phyloP scores from a whole-genome alignment of 2,113 vertebrate species.

The Balaenoptera acutorostrata region DNA sequence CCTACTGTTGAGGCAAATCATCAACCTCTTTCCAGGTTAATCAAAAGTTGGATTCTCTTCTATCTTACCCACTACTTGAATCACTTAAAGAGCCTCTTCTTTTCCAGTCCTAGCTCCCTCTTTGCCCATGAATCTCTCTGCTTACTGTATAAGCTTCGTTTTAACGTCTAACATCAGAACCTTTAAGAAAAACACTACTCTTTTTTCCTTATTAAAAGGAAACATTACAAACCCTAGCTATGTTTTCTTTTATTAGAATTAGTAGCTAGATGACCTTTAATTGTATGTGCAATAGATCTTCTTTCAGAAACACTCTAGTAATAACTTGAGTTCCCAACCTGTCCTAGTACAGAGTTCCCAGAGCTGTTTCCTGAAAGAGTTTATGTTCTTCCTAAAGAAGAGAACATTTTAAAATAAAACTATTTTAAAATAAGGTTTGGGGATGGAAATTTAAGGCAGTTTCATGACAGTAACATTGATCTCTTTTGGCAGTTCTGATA shows the following conservation, averaged over 20 bases:
- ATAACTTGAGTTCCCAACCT: conserved; percentile 47
- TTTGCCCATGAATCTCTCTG: background rate
- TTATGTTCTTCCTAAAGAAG: conserved; percentile 55
- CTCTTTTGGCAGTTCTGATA: conserved; percentile 64
- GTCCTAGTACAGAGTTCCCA: conserved; percentile 36
- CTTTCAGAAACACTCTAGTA: conserved; percentile 44
- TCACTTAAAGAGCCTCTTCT: background rate
- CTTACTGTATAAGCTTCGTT: background rate
- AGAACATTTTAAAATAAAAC: conserved; percentile 53
- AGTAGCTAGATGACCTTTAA: conserved; percentile 60
- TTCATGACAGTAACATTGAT: conserved; percentile 66
- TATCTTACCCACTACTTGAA: background rate
- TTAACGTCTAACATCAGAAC: conserved; percentile 39
- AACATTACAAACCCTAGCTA: conserved; percentile 32
- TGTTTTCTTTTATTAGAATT: conserved; percentile 63
- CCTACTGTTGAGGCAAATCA: background rate
- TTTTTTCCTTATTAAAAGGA: conserved; percentile 48
- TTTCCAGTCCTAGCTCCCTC: background rate
- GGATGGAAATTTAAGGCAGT: conserved; percentile 54
- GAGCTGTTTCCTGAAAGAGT: conserved; percentile 56
- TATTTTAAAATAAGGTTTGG: conserved; percentile 58
- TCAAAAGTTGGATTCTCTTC: background rate
- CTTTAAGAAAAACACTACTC: conserved; percentile 28
- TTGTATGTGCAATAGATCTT: conserved; percentile 40
- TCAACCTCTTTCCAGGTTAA: background rate